These are phyloP conservation scores for Craseonycteris thonglongyai DNA, from an alignment of 2,113 vertebrate genomes.

Conservation along the genomic window DNA sequence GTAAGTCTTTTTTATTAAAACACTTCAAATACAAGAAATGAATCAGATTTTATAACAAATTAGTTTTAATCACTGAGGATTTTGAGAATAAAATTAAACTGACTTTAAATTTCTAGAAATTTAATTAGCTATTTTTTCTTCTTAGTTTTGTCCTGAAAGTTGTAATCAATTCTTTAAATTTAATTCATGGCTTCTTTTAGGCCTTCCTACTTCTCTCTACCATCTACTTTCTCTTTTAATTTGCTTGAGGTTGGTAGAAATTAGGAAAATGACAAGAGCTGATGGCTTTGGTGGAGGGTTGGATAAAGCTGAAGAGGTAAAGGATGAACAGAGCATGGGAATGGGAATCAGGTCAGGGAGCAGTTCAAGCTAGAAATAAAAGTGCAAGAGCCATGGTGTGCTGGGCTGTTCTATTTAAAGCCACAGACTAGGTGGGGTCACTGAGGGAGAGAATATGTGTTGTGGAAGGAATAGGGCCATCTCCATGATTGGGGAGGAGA, in stretches of 20 bases:
- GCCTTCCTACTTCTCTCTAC: not conserved
- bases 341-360: not conserved
- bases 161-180: not conserved
- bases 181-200: not conserved
- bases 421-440: not conserved
- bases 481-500: not conserved
- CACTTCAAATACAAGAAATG: slow-evolving; percentile 3
- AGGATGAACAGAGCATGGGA: not conserved
- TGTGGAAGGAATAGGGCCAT: not conserved
- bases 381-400: not conserved
- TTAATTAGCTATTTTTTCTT: not conserved
- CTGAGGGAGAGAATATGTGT: not conserved
- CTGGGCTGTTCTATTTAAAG: not conserved
- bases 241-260: not conserved
- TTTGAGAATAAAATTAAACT: slow-evolving; percentile 21
- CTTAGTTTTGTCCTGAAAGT: not conserved
- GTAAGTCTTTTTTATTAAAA: slow-evolving; percentile 81
- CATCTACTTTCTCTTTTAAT: not conserved
- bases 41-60: slow-evolving; percentile 33
- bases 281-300: not conserved
- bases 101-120: slow-evolving; percentile 17
- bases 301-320: not conserved
- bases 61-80: slow-evolving; percentile 36
- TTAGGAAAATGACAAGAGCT: not conserved
- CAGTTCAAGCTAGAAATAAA: not conserved